These are phyloP conservation scores for Temnothorax nylanderi DNA, from an alignment of 1,140 invertebrate species.

Conservation along the genomic window DNA sequence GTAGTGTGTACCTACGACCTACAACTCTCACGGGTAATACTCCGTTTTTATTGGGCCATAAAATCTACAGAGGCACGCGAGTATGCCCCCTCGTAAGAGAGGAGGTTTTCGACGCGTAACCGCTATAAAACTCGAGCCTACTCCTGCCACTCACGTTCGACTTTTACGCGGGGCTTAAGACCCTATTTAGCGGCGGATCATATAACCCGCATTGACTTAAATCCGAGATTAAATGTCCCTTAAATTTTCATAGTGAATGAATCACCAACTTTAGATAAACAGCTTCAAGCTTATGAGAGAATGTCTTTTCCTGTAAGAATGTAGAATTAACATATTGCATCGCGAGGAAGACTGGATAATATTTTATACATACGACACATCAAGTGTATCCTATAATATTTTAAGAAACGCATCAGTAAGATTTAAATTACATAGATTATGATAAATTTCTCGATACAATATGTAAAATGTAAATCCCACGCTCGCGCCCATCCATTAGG, in stretches of 20 bases:
- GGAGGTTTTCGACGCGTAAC: constrained; percentile 27
- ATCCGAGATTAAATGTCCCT: constrained; percentile 16
- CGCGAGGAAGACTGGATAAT: background rate
- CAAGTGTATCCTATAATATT: background rate
- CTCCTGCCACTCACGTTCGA: background rate
- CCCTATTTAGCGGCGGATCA: constrained; percentile 40
- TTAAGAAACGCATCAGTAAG: background rate
- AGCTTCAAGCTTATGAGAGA: background rate
- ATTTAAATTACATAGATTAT: background rate
- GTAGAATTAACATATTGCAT: background rate
- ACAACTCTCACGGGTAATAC: constrained; percentile 41
- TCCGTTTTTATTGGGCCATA: constrained; percentile 64
- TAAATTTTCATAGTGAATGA: background rate
- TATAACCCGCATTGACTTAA: background rate
- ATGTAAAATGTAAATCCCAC: background rate
- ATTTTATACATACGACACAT: background rate
- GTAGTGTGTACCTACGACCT: constrained; percentile 1
- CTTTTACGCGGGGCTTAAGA: constrained; percentile 14
- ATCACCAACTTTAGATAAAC: constrained; percentile 6
- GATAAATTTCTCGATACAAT: background rate
- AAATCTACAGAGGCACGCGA: constrained; percentile 37
- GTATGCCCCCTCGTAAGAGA: background rate
- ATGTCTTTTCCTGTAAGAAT: background rate
- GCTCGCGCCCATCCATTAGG: background rate
- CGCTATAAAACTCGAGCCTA: constrained; percentile 48